These are phyloP conservation scores for Heterotilapia buettikoferi DNA, from an alignment of 2,113 vertebrate genomes.

Conservation along the genomic window DNA sequence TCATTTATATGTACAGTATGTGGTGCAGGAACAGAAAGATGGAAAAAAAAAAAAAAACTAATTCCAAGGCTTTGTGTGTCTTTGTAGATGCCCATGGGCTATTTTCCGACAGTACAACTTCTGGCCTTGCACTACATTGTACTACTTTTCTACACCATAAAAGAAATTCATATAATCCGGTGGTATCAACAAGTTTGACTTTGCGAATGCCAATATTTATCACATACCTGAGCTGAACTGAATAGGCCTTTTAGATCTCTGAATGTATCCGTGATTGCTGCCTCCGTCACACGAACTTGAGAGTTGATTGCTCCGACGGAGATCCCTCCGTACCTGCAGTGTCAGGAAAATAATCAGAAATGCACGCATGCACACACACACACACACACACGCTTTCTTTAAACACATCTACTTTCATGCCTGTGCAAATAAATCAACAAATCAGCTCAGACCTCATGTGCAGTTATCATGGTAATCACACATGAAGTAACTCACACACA, in stretches of 20 bases:
- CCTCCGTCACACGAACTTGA: conserved; percentile 63
- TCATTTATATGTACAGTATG: background rate
- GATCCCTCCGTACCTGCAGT: conserved; percentile 69
- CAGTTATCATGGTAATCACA: background rate
- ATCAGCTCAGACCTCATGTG: background rate
- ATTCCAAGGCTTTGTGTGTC: background rate
- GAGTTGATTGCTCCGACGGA: conserved; percentile 73
- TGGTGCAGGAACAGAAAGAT: background rate
- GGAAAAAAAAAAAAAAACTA: fast-evolving
- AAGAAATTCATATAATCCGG: background rate
- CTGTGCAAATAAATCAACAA: background rate
- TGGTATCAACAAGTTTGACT: background rate
- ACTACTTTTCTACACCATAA: background rate
- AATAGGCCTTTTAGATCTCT: conserved; percentile 46
- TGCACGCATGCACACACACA: fast-evolving
- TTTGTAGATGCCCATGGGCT: background rate
- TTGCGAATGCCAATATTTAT: background rate
- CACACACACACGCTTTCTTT: background rate
- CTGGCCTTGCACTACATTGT: background rate
- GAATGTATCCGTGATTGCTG: conserved; percentile 33
- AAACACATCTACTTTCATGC: background rate
- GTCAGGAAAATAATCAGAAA: background rate
- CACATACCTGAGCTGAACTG: conserved; percentile 50
- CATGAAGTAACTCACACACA: background rate
- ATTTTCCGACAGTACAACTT: background rate